phyloP scores from a whole-genome alignment of 2,113 vertebrate genomes.

The Lamprologus lemairii region DNA sequence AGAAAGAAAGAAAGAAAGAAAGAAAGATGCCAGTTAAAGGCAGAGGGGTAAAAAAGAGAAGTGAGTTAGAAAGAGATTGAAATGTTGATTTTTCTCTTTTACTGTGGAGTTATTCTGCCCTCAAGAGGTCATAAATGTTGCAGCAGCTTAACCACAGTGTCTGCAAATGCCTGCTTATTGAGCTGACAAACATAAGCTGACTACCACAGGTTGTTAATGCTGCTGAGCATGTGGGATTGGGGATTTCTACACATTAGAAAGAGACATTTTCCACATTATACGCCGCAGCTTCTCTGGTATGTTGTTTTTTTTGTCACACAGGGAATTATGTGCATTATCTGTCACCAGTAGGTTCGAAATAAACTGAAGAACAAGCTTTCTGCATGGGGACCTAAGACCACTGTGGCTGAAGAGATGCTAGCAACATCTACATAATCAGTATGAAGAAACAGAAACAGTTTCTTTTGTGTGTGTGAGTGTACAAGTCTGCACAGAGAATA shows the following conservation, averaged over 20 bases:
- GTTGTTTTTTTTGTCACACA: not conserved
- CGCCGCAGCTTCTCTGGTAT: not conserved
- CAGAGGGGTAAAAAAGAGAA: not conserved
- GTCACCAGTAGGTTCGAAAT: not conserved
- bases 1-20: not conserved
- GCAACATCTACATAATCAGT: not conserved
- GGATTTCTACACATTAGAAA: not conserved
- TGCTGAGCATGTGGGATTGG: not conserved
- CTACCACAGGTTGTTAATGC: not conserved
- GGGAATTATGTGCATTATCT: not conserved
- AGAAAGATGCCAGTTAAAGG: not conserved
- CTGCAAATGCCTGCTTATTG: not conserved
- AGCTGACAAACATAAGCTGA: not conserved
- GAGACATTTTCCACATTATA: not conserved
- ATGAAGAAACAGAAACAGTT: not conserved
- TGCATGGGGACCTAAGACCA: not conserved
- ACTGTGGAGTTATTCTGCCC: slow-evolving; percentile 64
- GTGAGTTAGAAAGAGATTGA: not conserved
- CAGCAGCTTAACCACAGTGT: not conserved
- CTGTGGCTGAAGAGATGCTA: not conserved
- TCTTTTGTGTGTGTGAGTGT: not conserved
- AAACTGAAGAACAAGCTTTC: not conserved
- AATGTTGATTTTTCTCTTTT: not conserved
- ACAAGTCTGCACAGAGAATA: fast-evolving
- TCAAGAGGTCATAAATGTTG: slow-evolving; percentile 40